Conservation (phyloP, 2,113 vertebrate species). For the Orientallactaga bullata region DNA sequence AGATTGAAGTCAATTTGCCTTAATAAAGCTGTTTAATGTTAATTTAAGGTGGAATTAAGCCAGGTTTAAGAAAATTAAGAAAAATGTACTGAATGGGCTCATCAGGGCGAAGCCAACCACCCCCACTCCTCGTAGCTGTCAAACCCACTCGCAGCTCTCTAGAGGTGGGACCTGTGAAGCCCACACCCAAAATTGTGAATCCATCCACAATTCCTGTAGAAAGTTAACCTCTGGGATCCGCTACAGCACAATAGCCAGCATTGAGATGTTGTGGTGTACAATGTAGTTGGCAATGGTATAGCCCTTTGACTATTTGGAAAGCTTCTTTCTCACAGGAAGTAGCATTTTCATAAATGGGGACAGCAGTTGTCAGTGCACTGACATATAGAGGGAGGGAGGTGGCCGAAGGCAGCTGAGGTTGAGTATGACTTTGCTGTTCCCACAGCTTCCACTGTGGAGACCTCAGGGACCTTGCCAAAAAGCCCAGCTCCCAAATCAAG, state of each 20-base stretch:
- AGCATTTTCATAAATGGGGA: background rate
- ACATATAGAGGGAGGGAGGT: background rate
- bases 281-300: background rate
- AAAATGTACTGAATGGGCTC: conserved; percentile 34
- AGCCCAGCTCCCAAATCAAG: too few relatives aligned
- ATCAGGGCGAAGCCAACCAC: background rate
- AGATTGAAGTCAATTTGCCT: conserved; percentile 72
- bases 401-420: background rate
- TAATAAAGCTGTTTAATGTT: conserved; percentile 76
- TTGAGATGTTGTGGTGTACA: background rate
- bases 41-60: conserved; percentile 73
- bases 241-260: background rate
- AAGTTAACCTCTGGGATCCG: background rate
- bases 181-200: accelerated
- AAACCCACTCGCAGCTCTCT: accelerated
- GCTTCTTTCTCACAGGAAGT: background rate
- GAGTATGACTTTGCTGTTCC: background rate
- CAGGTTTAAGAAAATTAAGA: conserved; percentile 65
- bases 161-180: background rate
- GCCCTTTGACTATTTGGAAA: background rate
- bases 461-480: background rate
- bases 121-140: background rate
- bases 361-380: accelerated
- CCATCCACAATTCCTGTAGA: background rate
- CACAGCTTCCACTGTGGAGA: accelerated